Evolutionary conservation across 2,797 vertebrate genomes (phyloP).

Genomic region (Silurus lanzhouensis): DNA sequence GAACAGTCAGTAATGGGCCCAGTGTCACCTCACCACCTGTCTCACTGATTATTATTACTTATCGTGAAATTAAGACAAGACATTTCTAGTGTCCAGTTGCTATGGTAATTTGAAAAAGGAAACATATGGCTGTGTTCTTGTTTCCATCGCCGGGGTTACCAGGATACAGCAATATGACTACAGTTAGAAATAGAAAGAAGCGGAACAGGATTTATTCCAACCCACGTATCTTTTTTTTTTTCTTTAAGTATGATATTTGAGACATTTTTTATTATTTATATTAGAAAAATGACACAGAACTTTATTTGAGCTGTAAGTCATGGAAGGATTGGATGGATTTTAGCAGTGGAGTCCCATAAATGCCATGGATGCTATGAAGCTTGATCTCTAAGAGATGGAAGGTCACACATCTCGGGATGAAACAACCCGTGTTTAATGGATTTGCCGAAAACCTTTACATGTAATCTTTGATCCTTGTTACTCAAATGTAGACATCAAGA

Average conservation of each 20-base stretch:
- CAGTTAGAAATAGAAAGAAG: conserved; percentile 10
- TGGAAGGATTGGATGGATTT: neutral
- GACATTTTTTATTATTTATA: neutral
- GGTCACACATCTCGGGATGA: neutral
- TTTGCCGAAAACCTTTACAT: too few relatives aligned
- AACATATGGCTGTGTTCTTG: conserved; percentile 56
- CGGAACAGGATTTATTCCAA: conserved; percentile 21
- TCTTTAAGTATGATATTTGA: neutral
- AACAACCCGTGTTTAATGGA: neutral
- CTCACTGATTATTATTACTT: conserved; percentile 35
- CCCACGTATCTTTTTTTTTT: conserved; percentile 9
- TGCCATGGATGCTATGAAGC: too few relatives aligned
- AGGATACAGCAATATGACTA: conserved; percentile 39
- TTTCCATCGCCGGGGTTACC: conserved; percentile 58
- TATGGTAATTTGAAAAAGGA: conserved; percentile 67
- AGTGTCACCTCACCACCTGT: conserved; percentile 28
- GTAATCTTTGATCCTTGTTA: conserved; percentile 13
- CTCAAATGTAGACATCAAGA: neutral
- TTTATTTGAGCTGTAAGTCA: neutral
- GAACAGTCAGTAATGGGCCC: neutral
- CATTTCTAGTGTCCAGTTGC: conserved; percentile 62
- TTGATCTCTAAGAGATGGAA: neutral
- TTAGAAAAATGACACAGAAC: neutral
- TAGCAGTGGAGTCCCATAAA: neutral
- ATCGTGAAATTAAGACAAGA: conserved; percentile 52